Evolutionary conservation across 2,797 vertebrate genomes (phyloP).

Genomic region (Distichodus sexfasciatus): DNA sequence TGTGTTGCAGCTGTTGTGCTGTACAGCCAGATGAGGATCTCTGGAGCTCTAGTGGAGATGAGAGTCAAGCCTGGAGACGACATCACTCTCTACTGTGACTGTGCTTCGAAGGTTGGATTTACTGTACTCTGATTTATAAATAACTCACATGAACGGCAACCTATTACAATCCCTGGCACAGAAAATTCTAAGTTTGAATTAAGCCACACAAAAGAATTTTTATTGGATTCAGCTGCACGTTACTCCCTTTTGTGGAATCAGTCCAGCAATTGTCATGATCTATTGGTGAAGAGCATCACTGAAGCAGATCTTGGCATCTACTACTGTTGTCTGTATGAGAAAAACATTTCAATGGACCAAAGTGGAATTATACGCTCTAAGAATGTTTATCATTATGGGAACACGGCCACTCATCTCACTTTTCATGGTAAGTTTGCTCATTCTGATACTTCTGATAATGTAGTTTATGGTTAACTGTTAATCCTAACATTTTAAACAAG

Average conservation of each 20-base stretch:
- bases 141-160: not conserved
- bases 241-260: not conserved
- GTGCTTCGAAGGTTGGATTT: not conserved
- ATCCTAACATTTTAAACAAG: too few relatives aligned
- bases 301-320: conserved; percentile 43
- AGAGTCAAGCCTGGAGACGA: conserved; percentile 33
- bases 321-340: conserved; percentile 20
- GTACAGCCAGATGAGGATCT: too few relatives aligned
- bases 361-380: not conserved
- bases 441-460: too few relatives aligned
- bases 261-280: not conserved
- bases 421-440: not conserved
- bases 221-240: not conserved
- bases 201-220: too few relatives aligned
- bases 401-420: not conserved
- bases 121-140: not conserved
- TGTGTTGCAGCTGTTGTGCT: conserved; percentile 15
- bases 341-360: not conserved
- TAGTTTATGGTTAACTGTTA: too few relatives aligned
- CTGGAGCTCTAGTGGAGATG: too few relatives aligned
- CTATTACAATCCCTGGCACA: not conserved
- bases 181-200: too few relatives aligned
- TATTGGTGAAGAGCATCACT: conserved; percentile 37
- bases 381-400: not conserved
- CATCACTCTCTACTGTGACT: not conserved